phyloP scores from a whole-genome alignment of 2,888 invertebrate species.

The Aricia artaxerxes region DNA sequence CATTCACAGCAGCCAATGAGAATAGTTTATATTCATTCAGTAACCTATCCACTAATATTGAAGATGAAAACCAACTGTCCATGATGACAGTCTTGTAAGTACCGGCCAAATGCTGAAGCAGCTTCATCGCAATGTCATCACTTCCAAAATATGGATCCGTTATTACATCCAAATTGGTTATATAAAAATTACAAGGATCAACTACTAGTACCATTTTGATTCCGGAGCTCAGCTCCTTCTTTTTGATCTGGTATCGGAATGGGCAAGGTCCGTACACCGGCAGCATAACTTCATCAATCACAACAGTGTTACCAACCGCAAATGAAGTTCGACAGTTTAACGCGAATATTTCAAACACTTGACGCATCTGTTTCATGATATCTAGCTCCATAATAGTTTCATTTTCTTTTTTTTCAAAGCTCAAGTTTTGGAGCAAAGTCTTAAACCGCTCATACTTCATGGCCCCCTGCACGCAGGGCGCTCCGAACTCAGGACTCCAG shows the following conservation, averaged over 20 bases:
- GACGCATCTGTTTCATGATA: conserved; percentile 66
- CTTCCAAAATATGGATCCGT: conserved; percentile 61
- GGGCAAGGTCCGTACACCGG: conserved; percentile 71
- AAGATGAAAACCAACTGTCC: conserved; percentile 67
- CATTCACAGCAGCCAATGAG: conserved; percentile 59
- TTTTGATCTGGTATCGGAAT: conserved; percentile 66
- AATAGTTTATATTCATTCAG: conserved; percentile 57
- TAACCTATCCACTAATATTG: conserved; percentile 54
- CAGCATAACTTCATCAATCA: conserved; percentile 69
- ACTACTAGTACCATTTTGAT: conserved; percentile 67
- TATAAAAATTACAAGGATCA: conserved; percentile 67
- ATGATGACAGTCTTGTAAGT: conserved; percentile 60
- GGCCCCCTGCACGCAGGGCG: conserved; percentile 55
- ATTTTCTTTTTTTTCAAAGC: conserved; percentile 58
- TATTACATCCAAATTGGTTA: conserved; percentile 69
- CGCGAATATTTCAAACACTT: conserved; percentile 71
- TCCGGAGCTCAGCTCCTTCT: conserved; percentile 61
- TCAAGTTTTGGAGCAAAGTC: conserved; percentile 62
- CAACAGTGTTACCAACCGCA: conserved; percentile 57
- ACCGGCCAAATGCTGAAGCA: conserved; percentile 64
- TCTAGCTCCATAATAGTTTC: conserved; percentile 58
- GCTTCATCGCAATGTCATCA: conserved; percentile 60
- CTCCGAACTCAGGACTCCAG: conserved; percentile 63
- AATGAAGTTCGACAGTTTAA: conserved; percentile 67
- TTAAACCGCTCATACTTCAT: conserved; percentile 67